Conservation (phyloP, 2,888 invertebrate genomes). For the Cantharis flavilabris region DNA sequence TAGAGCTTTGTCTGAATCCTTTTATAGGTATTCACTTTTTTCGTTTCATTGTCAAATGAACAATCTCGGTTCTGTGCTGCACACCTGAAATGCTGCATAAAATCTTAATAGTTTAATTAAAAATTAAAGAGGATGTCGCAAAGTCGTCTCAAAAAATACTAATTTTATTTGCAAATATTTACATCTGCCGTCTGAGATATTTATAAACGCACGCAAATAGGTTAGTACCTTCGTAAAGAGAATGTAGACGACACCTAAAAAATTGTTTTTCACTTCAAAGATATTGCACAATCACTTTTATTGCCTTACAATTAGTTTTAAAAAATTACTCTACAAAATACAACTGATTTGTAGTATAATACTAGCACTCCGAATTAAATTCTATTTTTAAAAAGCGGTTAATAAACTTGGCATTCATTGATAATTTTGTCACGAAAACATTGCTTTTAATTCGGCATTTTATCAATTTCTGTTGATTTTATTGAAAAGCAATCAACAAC, state of each 20-base stretch:
- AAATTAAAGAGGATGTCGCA: slow-evolving; percentile 6
- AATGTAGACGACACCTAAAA: neutral
- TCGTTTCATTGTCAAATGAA: neutral
- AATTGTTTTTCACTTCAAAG: neutral
- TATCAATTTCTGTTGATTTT: neutral
- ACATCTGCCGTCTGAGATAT: slow-evolving; percentile 46
- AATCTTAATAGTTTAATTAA: neutral
- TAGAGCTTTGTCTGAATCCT: slow-evolving; percentile 3
- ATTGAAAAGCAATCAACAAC: neutral
- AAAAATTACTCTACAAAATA: neutral
- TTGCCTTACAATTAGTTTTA: neutral
- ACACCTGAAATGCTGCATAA: neutral
- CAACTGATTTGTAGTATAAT: neutral
- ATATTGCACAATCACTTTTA: neutral
- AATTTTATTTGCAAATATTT: slow-evolving; percentile 37
- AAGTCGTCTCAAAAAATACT: slow-evolving; percentile 6
- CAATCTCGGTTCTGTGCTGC: neutral
- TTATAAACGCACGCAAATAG: slow-evolving; percentile 44
- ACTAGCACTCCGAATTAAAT: neutral
- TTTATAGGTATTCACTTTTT: neutral
- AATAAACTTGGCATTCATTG: neutral
- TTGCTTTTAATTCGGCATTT: neutral
- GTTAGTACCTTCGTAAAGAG: slow-evolving; percentile 25
- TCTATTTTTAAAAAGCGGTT: neutral
- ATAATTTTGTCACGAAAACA: neutral